phyloP scores from a whole-genome alignment of 2,888 invertebrate genomes.

The Euplexia lucipara region DNA sequence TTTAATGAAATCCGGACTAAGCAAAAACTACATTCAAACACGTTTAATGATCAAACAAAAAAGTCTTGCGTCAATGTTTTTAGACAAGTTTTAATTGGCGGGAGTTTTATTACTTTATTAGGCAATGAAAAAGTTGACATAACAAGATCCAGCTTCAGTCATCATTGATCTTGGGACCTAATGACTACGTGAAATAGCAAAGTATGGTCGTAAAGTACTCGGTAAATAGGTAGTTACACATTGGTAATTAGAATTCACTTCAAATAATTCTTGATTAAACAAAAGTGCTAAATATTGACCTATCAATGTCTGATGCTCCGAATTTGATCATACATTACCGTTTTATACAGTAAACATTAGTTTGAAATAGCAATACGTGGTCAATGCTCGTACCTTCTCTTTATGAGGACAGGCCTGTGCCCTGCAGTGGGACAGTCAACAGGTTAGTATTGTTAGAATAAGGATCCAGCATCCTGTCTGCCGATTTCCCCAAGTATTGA shows the following conservation, averaged over 20 bases:
- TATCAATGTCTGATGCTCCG: background rate
- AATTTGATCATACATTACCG: background rate
- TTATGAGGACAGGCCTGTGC: no score
- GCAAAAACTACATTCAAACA: slow-evolving; percentile 19
- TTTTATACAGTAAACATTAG: no score
- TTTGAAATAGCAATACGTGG: no score
- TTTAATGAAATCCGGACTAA: background rate
- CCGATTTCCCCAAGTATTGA: no score
- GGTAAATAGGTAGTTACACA: slow-evolving; percentile 14
- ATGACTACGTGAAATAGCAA: background rate
- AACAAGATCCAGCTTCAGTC: background rate
- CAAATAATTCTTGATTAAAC: background rate
- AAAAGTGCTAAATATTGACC: background rate
- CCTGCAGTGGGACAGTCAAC: no score
- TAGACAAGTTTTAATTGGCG: slow-evolving; percentile 10
- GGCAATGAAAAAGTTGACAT: slow-evolving; percentile 10
- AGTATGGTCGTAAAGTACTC: background rate
- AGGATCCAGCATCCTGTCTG: no score
- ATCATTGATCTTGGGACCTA: background rate
- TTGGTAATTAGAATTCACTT: background rate
- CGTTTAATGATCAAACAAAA: slow-evolving; percentile 18
- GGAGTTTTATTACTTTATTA: background rate
- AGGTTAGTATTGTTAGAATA: no score
- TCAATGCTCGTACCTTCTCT: no score
- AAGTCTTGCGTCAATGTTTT: slow-evolving; percentile 10